Evolutionary conservation across 2,113 vertebrate species (phyloP).

Genomic region (Chiloscyllium plagiosum): DNA sequence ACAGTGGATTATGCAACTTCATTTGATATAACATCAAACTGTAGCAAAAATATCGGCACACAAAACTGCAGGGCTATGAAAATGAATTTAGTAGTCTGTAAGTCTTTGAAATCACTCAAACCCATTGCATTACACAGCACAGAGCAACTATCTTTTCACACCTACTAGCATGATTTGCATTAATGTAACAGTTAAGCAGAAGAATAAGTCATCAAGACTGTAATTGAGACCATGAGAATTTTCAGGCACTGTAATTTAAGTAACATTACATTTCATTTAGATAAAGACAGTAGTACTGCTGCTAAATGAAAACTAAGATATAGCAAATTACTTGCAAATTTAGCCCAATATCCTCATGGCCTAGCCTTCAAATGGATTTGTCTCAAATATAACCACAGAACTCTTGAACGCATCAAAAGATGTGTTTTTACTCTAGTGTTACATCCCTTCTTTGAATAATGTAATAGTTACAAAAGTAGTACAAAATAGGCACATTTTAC

Average conservation of each 20-base stretch:
- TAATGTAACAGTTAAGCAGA: constrained; percentile 4
- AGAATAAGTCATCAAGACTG: constrained; percentile 14
- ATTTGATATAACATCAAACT: no score
- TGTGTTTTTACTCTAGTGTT: neutral
- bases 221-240: constrained; percentile 33
- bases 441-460: neutral
- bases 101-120: neutral
- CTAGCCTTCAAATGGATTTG: neutral
- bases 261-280: constrained; percentile 32
- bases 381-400: neutral
- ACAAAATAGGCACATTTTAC: neutral
- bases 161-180: neutral
- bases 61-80: neutral
- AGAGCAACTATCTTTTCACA: neutral
- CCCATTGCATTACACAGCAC: neutral
- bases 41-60: no score
- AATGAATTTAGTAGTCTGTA: neutral
- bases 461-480: neutral
- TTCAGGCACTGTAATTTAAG: constrained; percentile 13
- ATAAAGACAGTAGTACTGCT: neutral
- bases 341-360: neutral
- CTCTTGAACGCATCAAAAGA: neutral
- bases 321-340: neutral
- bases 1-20: no score
- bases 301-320: constrained; percentile 12